These are phyloP conservation scores for Adelphocoris suturalis DNA, from an alignment of 2,888 invertebrate species.

Conservation along the genomic window DNA sequence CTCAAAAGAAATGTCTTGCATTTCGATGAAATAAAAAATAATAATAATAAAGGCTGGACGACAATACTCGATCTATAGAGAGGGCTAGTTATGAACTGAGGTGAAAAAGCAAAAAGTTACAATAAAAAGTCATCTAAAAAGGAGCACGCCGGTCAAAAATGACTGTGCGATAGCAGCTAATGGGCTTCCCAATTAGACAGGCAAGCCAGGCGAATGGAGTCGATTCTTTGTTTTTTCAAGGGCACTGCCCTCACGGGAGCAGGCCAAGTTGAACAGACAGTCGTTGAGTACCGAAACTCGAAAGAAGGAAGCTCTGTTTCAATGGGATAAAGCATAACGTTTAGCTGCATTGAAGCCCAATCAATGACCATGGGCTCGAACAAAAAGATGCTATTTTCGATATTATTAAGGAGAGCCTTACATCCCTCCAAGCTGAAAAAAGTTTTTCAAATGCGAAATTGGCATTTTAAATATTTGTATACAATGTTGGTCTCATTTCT, in stretches of 20 bases:
- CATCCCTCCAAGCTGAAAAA: too few relatives aligned
- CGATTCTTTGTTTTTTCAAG: constrained; percentile 36
- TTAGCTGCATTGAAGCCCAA: not conserved
- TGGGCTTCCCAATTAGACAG: constrained; percentile 35
- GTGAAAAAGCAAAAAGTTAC: not conserved
- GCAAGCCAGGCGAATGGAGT: constrained; percentile 32
- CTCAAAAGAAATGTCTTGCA: too few relatives aligned
- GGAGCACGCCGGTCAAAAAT: constrained; percentile 5
- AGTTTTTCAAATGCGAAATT: too few relatives aligned
- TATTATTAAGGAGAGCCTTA: too few relatives aligned
- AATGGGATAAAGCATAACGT: not conserved
- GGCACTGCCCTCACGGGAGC: constrained; percentile 34
- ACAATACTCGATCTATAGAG: too few relatives aligned
- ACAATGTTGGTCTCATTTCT: too few relatives aligned
- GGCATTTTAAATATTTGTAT: too few relatives aligned
- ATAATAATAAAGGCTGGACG: too few relatives aligned
- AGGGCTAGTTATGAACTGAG: not conserved
- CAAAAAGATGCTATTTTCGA: too few relatives aligned
- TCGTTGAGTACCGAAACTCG: not conserved
- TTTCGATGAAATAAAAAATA: too few relatives aligned
- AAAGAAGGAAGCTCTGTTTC: constrained; percentile 1
- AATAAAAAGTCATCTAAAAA: not conserved
- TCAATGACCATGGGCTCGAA: too few relatives aligned
- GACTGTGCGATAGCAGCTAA: constrained; percentile 24
- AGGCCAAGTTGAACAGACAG: not conserved